Base-by-base conservation (phyloP, 2,888 invertebrate species). In the Diaphora mendica region DNA sequence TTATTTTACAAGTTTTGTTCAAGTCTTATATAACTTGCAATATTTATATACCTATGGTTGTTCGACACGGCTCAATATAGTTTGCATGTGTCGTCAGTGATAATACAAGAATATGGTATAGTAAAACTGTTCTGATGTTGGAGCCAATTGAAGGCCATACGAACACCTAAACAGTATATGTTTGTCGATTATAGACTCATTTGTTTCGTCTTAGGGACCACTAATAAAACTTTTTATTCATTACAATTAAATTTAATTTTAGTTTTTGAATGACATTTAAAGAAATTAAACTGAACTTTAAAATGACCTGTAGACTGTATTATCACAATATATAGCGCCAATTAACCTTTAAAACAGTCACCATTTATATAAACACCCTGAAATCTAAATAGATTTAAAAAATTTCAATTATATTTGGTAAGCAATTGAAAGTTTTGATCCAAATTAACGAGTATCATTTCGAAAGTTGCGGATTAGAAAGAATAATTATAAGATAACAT, bases 401-500 rank as follows among this genome's bases (percentile, higher is more conserved):
- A 17, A 30, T 15, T 15, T 15, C 11, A 59, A 59, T n/a, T 0
- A 55, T 55, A 15, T 15, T 59, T 59, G n/a, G 26, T 13, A 59
- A 11, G 5, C 13, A 3, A 59, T 59, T n/a, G 1, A n/a, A 15
- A 26, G 59, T 13, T 59, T 4, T 26, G 59, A 59, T 26, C n/a
- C 15, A 26, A 59, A 26, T n/a, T 0, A 3, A n/a, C 55, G 8
- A 26, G 26, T 59, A 26, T 26, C 5, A 8, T 8, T 64, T 64
- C 0, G 2, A 23, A 33, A 64, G 23, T 33, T 33, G 35, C 33
- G 23, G 0, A 55, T n/a, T 26, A 5, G 26, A 59, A 20, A 70
- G 30, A 5, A 62, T 35, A n/a, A 59, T 39, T 48, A 70, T 64
- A 23, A 35, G 64, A 70, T 72, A 39, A 71, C 67, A 73, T 64